These are phyloP conservation scores for Turritopsis rubra DNA, from an alignment of 30 jellyfish, hydroid and myxozoan species.

Conservation along the genomic window DNA sequence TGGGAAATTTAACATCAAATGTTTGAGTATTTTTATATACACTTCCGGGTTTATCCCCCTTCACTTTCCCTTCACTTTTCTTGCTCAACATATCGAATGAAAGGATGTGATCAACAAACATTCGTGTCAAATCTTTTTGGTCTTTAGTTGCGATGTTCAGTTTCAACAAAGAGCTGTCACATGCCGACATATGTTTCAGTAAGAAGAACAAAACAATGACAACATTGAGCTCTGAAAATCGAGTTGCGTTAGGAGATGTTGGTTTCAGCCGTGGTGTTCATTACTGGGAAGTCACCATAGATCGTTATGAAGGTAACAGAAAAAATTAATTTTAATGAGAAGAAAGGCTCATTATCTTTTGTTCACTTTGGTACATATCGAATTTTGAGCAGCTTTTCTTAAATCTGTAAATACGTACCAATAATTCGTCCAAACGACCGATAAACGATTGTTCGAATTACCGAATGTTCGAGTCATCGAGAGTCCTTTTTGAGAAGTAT, in stretches of 20 bases:
- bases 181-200: conserved; percentile 54
- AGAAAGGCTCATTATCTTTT: no score
- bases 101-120: not conserved
- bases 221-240: conserved; percentile 64
- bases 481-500: no score
- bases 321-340: no score
- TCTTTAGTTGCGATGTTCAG: conserved; percentile 77
- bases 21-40: no score
- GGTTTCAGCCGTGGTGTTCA: conserved; percentile 92
- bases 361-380: no score
- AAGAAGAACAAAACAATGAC: conserved; percentile 66
- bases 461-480: no score
- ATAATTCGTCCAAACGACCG: not conserved
- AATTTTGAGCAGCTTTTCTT: no score
- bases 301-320: conserved; percentile 41
- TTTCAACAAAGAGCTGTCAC: conserved; percentile 61
- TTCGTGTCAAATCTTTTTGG: not conserved
- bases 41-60: no score
- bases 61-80: no score
- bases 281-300: conserved; percentile 74
- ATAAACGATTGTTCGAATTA: no score
- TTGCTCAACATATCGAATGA: not conserved
- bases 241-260: conserved; percentile 88
- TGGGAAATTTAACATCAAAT: no score
- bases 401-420: not conserved